These are phyloP conservation scores for Glossosoma conforme DNA, from an alignment of 1,140 invertebrate species.

Conservation along the genomic window DNA sequence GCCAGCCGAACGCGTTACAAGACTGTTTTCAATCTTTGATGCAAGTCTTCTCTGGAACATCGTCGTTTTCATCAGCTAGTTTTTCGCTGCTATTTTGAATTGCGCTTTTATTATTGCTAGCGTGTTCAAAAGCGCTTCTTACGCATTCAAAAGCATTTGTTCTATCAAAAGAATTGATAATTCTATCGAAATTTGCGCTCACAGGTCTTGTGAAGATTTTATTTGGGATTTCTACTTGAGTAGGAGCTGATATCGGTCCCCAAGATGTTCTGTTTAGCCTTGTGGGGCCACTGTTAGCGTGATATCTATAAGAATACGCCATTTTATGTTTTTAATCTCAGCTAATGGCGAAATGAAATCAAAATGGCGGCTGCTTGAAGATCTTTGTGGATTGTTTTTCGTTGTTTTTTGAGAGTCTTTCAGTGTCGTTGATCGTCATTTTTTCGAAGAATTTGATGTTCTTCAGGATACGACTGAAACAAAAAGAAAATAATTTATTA, in stretches of 20 bases:
- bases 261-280: constrained; percentile 61
- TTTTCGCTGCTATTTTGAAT: constrained; percentile 2
- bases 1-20: not conserved
- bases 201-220: constrained; percentile 42
- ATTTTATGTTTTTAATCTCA: no score
- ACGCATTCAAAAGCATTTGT: constrained; percentile 49
- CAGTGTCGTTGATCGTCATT: no score
- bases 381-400: no score
- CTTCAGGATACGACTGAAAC: not conserved
- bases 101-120: constrained; percentile 10
- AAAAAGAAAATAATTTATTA: not conserved
- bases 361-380: not conserved
- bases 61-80: not conserved
- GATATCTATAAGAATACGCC: constrained; percentile 56
- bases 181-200: constrained; percentile 47
- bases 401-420: no score
- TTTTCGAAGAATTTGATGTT: no score
- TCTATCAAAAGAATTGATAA: constrained; percentile 48
- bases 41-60: constrained; percentile 30
- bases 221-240: constrained; percentile 34
- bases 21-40: constrained; percentile 1
- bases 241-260: constrained; percentile 55
- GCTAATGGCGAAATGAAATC: not conserved
- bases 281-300: constrained; percentile 43
- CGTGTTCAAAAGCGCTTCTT: constrained; percentile 38